A percentile compares a stretch with the other conserved stretches of the same genome.
These are phyloP conservation scores for Phoeniculus purpureus DNA, from an alignment of 2,797 vertebrate species.

Conservation along the genomic window DNA sequence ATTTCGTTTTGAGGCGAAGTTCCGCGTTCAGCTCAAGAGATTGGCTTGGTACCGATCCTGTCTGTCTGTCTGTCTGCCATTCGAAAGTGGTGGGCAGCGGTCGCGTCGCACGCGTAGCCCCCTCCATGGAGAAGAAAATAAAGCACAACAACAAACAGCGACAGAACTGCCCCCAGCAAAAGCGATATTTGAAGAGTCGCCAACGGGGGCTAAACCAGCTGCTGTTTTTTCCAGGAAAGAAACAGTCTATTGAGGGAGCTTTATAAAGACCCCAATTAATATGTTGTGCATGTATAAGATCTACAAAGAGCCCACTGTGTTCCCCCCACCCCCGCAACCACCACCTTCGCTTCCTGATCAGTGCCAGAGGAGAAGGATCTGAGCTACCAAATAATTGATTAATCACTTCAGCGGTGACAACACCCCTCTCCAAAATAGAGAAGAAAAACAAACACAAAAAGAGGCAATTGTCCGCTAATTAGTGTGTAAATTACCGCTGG, in stretches of 20 bases:
- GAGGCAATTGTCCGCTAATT: slow-evolving; percentile 78
- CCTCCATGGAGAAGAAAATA: slow-evolving; percentile 50
- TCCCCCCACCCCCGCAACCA: slow-evolving; percentile 63
- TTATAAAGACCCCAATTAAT: slow-evolving; percentile 80
- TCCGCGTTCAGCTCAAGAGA: slow-evolving; percentile 37
- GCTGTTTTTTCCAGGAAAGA: slow-evolving; percentile 75
- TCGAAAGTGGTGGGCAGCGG: not conserved
- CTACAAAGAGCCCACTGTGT: slow-evolving; percentile 81
- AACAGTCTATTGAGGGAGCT: slow-evolving; percentile 76
- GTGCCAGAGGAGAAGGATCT: slow-evolving; percentile 70
- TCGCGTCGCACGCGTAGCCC: not conserved
- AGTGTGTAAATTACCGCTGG: slow-evolving; percentile 76
- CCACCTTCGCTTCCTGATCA: slow-evolving; percentile 58
- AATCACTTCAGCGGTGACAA: slow-evolving; percentile 75
- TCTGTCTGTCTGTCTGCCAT: slow-evolving; percentile 37
- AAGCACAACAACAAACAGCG: slow-evolving; percentile 49
- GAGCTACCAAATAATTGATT: slow-evolving; percentile 78
- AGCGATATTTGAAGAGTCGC: slow-evolving; percentile 76
- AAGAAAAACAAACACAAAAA: slow-evolving; percentile 75
- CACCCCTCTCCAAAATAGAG: slow-evolving; percentile 66
- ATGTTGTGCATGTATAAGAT: slow-evolving; percentile 76
- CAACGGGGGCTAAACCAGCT: slow-evolving; percentile 76
- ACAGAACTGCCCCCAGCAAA: slow-evolving; percentile 69
- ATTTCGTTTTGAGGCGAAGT: slow-evolving; percentile 73
- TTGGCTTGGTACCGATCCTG: slow-evolving; percentile 30